Base-by-base conservation (phyloP, 1,140 invertebrate species). In the Calliopsis andreniformis region DNA sequence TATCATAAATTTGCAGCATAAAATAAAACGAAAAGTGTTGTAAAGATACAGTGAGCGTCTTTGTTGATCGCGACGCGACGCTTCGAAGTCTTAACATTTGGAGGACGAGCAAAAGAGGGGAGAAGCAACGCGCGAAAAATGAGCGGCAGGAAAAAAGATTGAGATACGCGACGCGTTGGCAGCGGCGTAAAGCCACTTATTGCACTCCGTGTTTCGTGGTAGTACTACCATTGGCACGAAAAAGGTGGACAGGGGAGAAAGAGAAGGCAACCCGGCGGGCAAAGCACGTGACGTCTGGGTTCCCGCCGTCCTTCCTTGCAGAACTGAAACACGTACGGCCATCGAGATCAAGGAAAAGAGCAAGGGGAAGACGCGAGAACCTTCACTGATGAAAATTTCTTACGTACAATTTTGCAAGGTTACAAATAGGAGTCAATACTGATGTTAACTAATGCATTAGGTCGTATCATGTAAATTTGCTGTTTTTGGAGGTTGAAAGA, bases 271-370 rank as follows among this genome's bases (percentile, higher is more conserved):
- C 23, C 58, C 76, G 77, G 39, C 68, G 78, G 72, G 79, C 69
- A 76, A 81, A 85, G 75, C 86, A 86, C 84, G 86, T 87, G 86
- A 86, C 71, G 86, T 87, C 84, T 86, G 86, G 84, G 55, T 69
- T 86, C 69, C 73, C 72, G 69, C 56, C 78, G 73, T 87, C 83
- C 78, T 87, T 81, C 23, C 63, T 42, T 67, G 66, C 64, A 42
- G 56, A 45, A 7, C 47, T 32, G 78, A 67, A 78, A 55, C 58
- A 62, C 63, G 10, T 16, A 66, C 49, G 51, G 43, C 14, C 18
- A 8, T 58, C n/a, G 6, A 49, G 45, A 56, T 4, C 25, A 7
- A 42, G 45, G 73, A 32, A 39, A 20, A 80, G 32, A 66, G 28
- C 43, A 1, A 12, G 16, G 20, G 45, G 39, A 45, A 20, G 23